Evolutionary conservation across 2,113 vertebrate species (phyloP).

Genomic region (Ardeotis arabs): DNA sequence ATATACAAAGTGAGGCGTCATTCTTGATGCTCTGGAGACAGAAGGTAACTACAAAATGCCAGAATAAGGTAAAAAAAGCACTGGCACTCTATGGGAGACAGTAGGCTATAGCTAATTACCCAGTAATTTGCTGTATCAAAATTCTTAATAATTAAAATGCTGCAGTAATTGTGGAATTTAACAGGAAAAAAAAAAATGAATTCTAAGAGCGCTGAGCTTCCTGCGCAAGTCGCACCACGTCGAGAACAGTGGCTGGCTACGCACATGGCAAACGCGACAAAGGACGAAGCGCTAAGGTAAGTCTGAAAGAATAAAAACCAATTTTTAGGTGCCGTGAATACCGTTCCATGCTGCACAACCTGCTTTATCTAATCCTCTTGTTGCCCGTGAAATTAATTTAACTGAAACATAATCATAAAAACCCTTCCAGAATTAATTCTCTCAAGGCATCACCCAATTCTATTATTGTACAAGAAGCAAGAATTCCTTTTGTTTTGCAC

Average conservation of each 20-base stretch:
- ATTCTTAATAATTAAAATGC: neutral
- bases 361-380: neutral
- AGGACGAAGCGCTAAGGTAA: neutral
- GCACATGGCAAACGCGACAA: neutral
- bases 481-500: neutral
- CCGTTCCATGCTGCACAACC: neutral
- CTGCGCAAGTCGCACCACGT: accelerated
- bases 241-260: neutral
- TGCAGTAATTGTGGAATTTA: neutral
- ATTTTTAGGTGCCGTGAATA: neutral
- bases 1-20: accelerated
- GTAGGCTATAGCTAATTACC: neutral
- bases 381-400: neutral
- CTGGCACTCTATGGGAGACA: neutral
- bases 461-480: neutral
- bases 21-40: neutral
- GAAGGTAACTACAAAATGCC: neutral
- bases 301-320: neutral
- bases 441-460: neutral
- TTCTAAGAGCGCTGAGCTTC: neutral
- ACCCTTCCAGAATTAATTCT: neutral
- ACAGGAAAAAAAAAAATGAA: neutral
- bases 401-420: neutral
- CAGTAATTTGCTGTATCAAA: neutral
- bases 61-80: neutral